A percentile compares a stretch with the other conserved stretches of the same genome.
These are phyloP conservation scores for Drosophila sechellia DNA, from an alignment of 1,140 invertebrate species.

Conservation along the genomic window DNA sequence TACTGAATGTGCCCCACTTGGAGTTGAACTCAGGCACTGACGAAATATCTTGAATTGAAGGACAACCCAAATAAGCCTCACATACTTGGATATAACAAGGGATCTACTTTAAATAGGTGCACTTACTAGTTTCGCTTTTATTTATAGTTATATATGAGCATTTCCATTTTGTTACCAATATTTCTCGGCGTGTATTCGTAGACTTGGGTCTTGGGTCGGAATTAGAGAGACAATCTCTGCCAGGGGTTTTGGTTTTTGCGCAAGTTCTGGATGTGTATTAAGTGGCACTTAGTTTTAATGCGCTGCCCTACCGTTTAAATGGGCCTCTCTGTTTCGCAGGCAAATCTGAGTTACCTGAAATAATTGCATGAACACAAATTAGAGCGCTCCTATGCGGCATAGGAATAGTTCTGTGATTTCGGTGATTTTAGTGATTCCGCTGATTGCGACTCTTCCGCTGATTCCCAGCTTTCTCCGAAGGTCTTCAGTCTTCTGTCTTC, in stretches of 20 bases:
- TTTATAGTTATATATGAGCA: background rate
- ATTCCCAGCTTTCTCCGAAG: conserved; percentile 59
- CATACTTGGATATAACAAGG: too few species aligned
- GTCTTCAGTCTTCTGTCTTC: conserved; percentile 17
- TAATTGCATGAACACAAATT: conserved; percentile 76
- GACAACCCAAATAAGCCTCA: too few species aligned
- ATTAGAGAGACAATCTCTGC: conserved; percentile 53
- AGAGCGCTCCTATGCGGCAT: conserved; percentile 58
- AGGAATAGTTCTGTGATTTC: conserved; percentile 63
- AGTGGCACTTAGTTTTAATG: conserved; percentile 76
- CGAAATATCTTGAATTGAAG: background rate
- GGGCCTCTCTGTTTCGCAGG: conserved; percentile 30
- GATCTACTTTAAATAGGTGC: too few species aligned
- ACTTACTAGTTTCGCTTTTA: too few species aligned
- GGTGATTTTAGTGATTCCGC: conserved; percentile 28
- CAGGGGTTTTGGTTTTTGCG: conserved; percentile 54
- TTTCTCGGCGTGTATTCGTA: conserved; percentile 10
- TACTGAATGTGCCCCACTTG: conserved; percentile 43
- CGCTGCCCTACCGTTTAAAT: conserved; percentile 71
- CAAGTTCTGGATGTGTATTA: conserved; percentile 64
- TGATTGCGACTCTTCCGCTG: conserved; percentile 16
- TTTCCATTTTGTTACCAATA: background rate
- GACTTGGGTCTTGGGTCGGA: background rate
- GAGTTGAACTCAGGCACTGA: background rate
- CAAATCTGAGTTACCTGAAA: conserved; percentile 69